Percentiles rank a stretch among this genome's conserved stretches.
Conservation (phyloP, 2,113 vertebrate genomes). For the Pelusios castaneus region DNA sequence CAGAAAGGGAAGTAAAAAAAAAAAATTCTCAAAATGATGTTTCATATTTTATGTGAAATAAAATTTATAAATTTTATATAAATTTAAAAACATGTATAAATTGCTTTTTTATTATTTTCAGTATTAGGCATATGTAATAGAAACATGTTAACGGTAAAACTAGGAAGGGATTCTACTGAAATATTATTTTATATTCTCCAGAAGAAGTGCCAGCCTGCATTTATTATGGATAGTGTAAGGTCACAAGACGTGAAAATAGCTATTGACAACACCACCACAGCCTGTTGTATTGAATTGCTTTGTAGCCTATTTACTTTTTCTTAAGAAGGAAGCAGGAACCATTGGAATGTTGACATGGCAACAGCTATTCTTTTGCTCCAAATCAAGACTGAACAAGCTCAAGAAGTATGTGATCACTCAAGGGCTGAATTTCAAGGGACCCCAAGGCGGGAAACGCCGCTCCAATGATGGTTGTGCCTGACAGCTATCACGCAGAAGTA, state of each 20-base stretch:
- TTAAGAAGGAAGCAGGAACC: neutral
- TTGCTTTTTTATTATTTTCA: neutral
- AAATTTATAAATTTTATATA: no score
- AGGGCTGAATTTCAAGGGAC: slow-evolving; percentile 37
- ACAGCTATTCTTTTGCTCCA: slow-evolving; percentile 28
- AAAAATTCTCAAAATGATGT: neutral
- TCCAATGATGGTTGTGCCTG: neutral
- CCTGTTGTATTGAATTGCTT: neutral
- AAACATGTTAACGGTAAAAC: neutral
- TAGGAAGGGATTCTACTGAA: neutral
- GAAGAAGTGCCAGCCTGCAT: slow-evolving; percentile 31
- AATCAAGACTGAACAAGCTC: slow-evolving; percentile 48
- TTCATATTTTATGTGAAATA: slow-evolving; percentile 56
- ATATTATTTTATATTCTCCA: neutral
- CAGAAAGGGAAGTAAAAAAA: neutral
- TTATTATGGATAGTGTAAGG: slow-evolving; percentile 25
- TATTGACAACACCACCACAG: slow-evolving; percentile 30
- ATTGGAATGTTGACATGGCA: slow-evolving; percentile 35
- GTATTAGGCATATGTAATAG: neutral
- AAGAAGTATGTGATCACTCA: neutral
- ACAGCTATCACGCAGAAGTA: neutral
- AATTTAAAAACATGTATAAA: neutral
- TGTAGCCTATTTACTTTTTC: neutral
- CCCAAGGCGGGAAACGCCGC: slow-evolving; percentile 5
- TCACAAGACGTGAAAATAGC: slow-evolving; percentile 13